Base-by-base conservation (phyloP, 2,113 vertebrate genomes). In the Sigmodon hispidus region DNA sequence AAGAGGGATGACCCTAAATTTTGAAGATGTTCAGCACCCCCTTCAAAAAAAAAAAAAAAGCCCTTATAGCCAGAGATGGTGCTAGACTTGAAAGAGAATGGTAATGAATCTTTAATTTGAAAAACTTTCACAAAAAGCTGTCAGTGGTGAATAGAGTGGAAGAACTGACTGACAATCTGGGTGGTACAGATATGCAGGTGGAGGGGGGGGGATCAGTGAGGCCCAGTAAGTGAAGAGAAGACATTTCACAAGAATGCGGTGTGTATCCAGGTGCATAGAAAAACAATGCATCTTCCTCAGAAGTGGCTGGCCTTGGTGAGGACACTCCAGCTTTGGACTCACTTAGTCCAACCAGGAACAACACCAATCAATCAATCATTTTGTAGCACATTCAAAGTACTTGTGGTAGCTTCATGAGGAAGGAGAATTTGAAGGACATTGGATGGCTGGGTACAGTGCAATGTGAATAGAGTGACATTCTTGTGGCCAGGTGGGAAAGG, bases 31-130 rank as follows among this genome's bases (percentile, higher is more conserved):
- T 98, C 99, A 99, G 96, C 97, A 98, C 75, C 98, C 98, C 77
- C 98, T 29, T 36, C 21, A 17, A 99, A 99, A 99, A n/a, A 11
- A 99, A 98, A 94, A 98, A 99, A 7, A 99, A 99, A 97, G 99
- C 99, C 77, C 98, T 98, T 96, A 98, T 99, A 80, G 99, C 99
- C 77, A 99, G 99, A 97, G 99, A 99, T 31, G 99, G 99, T 97
- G 98, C 98, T 98, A 98, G 96, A 99, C 34, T 98, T 99, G 65
- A 99, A 98, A 96, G 99, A 99, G 7, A 99, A 98, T 7, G 99
- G 99, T 45, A 98, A 98, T 93, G 94, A 98, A 6, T 92, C 97
- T 48, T 48, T 99, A 99, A 6, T 93, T 99, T 2, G 99, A 99
- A 94, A 99, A 98, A 70, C 98, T 99, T 98, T 13, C 97, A 97